Conservation (phyloP, 1,140 invertebrate species). For the Nylanderia fulva region DNA sequence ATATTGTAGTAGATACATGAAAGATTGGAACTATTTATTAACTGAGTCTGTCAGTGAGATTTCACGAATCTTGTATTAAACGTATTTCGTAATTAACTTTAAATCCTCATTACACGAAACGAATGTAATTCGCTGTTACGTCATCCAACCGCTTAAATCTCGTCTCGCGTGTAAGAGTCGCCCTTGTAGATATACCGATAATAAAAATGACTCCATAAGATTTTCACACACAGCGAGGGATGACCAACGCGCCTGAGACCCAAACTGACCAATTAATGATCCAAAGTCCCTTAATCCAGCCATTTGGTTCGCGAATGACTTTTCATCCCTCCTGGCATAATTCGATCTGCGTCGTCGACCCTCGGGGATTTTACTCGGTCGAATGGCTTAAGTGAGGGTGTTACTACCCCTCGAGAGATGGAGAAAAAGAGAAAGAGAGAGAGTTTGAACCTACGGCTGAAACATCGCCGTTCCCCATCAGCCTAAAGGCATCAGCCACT, state of each 20-base stretch:
- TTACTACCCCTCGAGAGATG: conserved; percentile 74
- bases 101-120: neutral
- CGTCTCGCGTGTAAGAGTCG: neutral
- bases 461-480: conserved; percentile 73
- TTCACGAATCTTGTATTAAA: too few species aligned
- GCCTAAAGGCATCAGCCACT: conserved; percentile 84
- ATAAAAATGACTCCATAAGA: conserved; percentile 44
- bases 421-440: conserved; percentile 63
- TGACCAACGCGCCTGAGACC: conserved; percentile 21
- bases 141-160: conserved; percentile 2
- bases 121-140: neutral
- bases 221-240: conserved; percentile 45
- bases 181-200: neutral
- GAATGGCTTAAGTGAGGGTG: conserved; percentile 76
- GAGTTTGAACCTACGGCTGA: conserved; percentile 76
- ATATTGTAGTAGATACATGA: too few species aligned
- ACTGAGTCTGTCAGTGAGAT: too few species aligned
- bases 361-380: conserved; percentile 68
- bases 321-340: conserved; percentile 78
- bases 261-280: conserved; percentile 74
- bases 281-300: conserved; percentile 78
- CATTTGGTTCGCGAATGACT: conserved; percentile 82
- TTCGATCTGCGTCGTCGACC: conserved; percentile 76
- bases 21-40: too few species aligned
- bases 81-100: neutral